Conservation (phyloP, 2,797 vertebrate genomes). For the Notoglanidium macrostoma region DNA sequence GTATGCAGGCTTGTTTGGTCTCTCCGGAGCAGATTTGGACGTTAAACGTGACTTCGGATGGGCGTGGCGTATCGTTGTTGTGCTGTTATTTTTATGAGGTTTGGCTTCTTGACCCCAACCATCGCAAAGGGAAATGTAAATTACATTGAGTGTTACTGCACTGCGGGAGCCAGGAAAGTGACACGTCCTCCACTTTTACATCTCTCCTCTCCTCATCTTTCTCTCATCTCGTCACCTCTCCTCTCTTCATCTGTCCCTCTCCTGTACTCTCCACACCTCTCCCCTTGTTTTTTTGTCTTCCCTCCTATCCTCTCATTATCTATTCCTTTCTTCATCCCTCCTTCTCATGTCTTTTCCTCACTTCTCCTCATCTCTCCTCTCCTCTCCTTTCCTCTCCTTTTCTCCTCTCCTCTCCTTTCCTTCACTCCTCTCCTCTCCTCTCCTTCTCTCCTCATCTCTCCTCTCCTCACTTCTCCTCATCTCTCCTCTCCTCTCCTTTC, state of each 20-base stretch:
- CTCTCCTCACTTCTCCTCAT: background rate
- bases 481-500: background rate
- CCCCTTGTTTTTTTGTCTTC: background rate
- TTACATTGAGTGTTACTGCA: constrained; percentile 37
- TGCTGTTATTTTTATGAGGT: constrained; percentile 65
- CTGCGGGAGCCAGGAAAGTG: background rate
- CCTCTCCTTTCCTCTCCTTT: background rate
- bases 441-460: background rate
- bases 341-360: background rate
- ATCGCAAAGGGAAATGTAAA: constrained; percentile 61
- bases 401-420: background rate
- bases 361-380: background rate
- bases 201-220: background rate
- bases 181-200: background rate
- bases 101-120: constrained; percentile 47
- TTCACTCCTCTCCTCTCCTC: background rate
- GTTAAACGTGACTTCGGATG: constrained; percentile 46
- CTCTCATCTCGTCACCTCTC: background rate
- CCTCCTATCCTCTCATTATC: background rate
- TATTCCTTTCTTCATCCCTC: background rate
- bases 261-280: background rate
- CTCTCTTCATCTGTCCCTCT: background rate
- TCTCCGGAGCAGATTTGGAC: constrained; percentile 32
- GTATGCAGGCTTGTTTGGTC: constrained; percentile 19
- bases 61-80: constrained; percentile 40